Base-by-base conservation (phyloP, 92 coral and sea anemone genomes). In the Scolanthus callimorphus region DNA sequence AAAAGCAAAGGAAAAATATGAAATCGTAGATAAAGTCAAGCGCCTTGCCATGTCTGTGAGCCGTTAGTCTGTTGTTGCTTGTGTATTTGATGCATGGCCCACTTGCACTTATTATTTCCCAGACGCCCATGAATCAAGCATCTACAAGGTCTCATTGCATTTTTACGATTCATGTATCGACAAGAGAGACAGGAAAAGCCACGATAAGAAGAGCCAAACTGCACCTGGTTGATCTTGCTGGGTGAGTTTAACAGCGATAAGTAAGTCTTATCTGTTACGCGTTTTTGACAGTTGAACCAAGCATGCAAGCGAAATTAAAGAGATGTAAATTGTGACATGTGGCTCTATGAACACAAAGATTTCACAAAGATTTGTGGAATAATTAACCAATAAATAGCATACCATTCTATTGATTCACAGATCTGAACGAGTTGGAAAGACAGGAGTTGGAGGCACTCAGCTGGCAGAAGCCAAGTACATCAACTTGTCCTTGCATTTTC, bases 111-210 rank as follows among this genome's bases (percentile, higher is more conserved):
- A 27, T n/a, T n/a, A n/a, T n/a, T 27, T 52, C 20, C 29, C 59
- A 92, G 98, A 92, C 98, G 20, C 98, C 98, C 3, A 92, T 92
- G 98, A 92, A 92, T 49, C 98, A 92, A 37, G 98, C 98, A 9
- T 92, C 98, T 10, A 92, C 98, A 19, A 70, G 98, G 25, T 92
- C 98, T 13, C 98, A 92, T 29, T 92, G 98, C 29, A 88, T 92
- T 61, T 92, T 92, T 58, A 92, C 98, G 8, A 80, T 92, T 58
- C 98, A 92, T 41, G 60, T 92, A 43, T 76, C 94, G 10, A 30
- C 96, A 0, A 73, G 96, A 55, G 96, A 88, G 20, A 80, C 98
- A 3, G 98, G 94, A 19, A 76, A 88, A 55, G 98, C 98, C 1
- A 92, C 98, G 12, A 88, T 92, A 34, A 78, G 88, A 61, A 71